Percentiles rank a stretch among this genome's conserved stretches.
Conservation (phyloP, 2,888 invertebrate species). For the Drosophila phalerata region DNA sequence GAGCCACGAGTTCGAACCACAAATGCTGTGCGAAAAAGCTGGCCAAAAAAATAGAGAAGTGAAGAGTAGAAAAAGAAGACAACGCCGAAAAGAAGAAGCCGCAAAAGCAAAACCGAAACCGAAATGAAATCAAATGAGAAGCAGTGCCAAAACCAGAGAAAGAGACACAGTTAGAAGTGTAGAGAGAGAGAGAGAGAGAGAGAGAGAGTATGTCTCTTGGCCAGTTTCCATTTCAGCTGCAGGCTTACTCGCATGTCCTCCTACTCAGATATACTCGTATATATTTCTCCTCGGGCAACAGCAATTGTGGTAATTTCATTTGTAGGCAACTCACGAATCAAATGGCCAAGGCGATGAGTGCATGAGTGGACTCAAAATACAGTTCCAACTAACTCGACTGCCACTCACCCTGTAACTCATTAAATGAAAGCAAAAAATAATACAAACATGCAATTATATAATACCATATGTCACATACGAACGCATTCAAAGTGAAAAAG, state of each 20-base stretch:
- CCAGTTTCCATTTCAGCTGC: conserved; percentile 15
- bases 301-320: conserved; percentile 68
- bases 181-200: background rate
- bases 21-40: conserved; percentile 53
- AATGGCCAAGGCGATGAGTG: conserved; percentile 33
- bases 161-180: background rate
- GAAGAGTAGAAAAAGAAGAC: background rate
- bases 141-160: conserved; percentile 22
- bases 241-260: conserved; percentile 26
- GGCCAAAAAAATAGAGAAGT: conserved; percentile 28
- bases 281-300: conserved; percentile 1
- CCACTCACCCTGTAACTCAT: background rate
- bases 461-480: too few species aligned
- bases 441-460: too few species aligned
- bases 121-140: conserved; percentile 76
- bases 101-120: conserved; percentile 65
- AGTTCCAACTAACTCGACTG: background rate
- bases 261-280: conserved; percentile 10
- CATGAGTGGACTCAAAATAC: conserved; percentile 1
- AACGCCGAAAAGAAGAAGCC: conserved; percentile 39
- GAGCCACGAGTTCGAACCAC: conserved; percentile 18
- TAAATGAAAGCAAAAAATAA: too few species aligned
- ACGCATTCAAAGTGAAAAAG: too few species aligned
- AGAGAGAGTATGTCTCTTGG: background rate
- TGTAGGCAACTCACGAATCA: conserved; percentile 48